Base-by-base conservation (phyloP, 2,113 vertebrate species). In the Phylloscopus trochilus region DNA sequence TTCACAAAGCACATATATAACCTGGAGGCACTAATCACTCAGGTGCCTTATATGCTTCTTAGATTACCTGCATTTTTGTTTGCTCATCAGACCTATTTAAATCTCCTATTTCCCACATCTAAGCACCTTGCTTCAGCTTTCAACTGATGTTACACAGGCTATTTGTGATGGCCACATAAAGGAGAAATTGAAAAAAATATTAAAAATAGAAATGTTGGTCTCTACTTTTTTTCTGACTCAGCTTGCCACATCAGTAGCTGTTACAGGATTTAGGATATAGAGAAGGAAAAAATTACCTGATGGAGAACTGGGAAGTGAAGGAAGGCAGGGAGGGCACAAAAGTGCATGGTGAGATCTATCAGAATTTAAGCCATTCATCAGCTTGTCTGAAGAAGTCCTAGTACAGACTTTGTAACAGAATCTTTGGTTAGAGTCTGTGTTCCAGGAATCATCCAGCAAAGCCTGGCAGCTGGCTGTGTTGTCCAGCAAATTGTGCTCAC, bases 401-500 rank as follows among this genome's bases (percentile, higher is more conserved):
- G 97, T 94, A 97, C 97, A 98, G 24, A 96, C 92, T 94, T 98
- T 98, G 83, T 96, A 97, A 51, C 97, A 94, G 72, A 97, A 85
- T 47, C 97, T 80, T 77, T 97, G 98, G 47, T 94, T 97, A 66
- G 97, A 96, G 37, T 97, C 95, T 55, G 93, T 77, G 63, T 95
- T 98, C 98, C 98, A 98, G n/a, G 96, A 64, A 59, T 96, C 89
- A 46, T 97, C 94, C n/a, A 96, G 68, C 55, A 96, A 92, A 43
- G 75, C n/a, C 49, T 97, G 97, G 76, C 93, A 96, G 44, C 96
- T 98, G 53, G 83, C 95, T 92, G 96, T 98, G 90, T 96, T 96
- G 90, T 97, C 97, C 94, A 98, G 96, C 67, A 99, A 96, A 74
- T 98, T 98, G 59, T 98, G 98, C 82, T 99, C 98, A 43, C 98